These are phyloP conservation scores for Miniopterus natalensis DNA, from an alignment of 2,113 vertebrate species.

Conservation along the genomic window DNA sequence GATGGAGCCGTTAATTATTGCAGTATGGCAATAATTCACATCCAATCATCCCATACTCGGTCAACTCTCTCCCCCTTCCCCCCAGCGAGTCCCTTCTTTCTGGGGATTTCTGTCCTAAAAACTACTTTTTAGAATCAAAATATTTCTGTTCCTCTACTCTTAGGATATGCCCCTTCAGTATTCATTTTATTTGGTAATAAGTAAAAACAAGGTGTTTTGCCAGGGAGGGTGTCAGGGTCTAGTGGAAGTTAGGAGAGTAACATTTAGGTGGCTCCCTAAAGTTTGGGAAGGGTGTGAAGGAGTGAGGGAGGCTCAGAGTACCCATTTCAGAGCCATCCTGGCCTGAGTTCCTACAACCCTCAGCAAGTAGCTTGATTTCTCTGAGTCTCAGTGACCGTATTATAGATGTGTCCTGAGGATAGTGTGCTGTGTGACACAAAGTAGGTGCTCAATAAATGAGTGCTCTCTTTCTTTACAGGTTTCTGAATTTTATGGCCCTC, in stretches of 20 bases:
- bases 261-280: not conserved
- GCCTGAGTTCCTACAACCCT: slow-evolving; percentile 16
- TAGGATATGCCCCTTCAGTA: not conserved
- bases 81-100: not conserved
- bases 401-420: not conserved
- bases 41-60: not conserved
- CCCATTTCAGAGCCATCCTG: not conserved
- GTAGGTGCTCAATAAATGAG: not conserved
- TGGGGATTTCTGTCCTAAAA: not conserved
- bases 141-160: not conserved
- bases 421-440: not conserved
- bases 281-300: not conserved
- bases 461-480: not conserved
- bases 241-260: not conserved
- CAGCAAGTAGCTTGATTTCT: not conserved
- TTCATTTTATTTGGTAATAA: slow-evolving; percentile 3
- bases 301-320: not conserved
- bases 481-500: not conserved
- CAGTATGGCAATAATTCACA: not conserved
- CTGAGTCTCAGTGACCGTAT: not conserved
- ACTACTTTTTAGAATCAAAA: slow-evolving; percentile 13
- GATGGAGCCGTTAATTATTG: not conserved
- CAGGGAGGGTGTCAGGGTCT: not conserved
- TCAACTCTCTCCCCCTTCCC: not conserved
- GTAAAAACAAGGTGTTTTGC: not conserved